phyloP scores from a whole-genome alignment of 2,888 invertebrate species.

The Bombyx huttoni region DNA sequence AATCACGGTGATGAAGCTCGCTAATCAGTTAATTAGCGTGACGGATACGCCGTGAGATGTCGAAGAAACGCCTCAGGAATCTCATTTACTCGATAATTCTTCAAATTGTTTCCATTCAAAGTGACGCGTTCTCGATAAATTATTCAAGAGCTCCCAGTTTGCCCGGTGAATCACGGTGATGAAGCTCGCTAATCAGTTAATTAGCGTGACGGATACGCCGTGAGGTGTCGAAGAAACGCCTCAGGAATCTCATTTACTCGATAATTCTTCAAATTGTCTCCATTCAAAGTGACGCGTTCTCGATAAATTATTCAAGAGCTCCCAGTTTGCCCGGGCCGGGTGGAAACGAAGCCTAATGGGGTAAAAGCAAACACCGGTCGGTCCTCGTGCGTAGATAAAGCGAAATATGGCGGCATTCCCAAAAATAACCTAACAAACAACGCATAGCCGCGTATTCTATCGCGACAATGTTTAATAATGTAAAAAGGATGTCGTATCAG shows the following conservation, averaged over 20 bases:
- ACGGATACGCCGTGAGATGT: background rate
- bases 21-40: background rate
- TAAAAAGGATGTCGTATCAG: background rate
- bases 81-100: constrained; percentile 1
- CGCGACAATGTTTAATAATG: background rate
- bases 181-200: background rate
- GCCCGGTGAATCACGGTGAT: too few species aligned
- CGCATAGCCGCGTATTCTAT: background rate
- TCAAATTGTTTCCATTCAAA: background rate
- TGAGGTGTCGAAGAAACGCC: background rate
- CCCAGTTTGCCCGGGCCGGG: background rate
- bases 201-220: background rate
- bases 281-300: background rate
- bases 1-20: background rate
- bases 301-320: constrained; percentile 2
- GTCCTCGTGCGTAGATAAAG: constrained; percentile 1
- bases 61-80: background rate
- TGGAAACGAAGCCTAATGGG: constrained; percentile 1
- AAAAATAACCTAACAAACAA: constrained; percentile 1
- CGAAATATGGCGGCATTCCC: background rate
- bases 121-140: constrained; percentile 1
- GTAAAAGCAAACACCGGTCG: constrained; percentile 1
- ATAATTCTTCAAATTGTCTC: background rate
- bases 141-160: background rate
- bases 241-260: constrained; percentile 1